Evolutionary conservation across 2,797 vertebrate species (phyloP).

Genomic region (Lacerta agilis): DNA sequence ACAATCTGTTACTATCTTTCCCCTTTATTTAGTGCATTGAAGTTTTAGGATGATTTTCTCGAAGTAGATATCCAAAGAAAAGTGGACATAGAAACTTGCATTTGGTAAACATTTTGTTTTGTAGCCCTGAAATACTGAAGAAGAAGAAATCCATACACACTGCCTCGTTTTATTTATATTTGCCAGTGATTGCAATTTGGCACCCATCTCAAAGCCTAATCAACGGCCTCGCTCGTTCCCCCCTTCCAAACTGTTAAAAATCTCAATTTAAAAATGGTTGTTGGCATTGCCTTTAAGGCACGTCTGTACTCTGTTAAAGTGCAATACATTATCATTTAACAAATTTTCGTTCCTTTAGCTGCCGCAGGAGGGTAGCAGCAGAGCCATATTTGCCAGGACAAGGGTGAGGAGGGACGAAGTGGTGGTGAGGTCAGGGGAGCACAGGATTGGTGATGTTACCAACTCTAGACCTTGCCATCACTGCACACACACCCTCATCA

Average conservation of each 20-base stretch:
- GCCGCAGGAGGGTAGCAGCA: too few species aligned
- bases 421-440: too few species aligned
- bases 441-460: too few species aligned
- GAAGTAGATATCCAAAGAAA: slow-evolving; percentile 9
- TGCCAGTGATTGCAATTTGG: slow-evolving; percentile 8
- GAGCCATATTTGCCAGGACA: too few species aligned
- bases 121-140: neutral
- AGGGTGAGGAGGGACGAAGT: too few species aligned
- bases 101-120: slow-evolving; percentile 10
- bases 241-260: slow-evolving; percentile 26
- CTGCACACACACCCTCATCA: too few species aligned
- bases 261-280: slow-evolving; percentile 6
- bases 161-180: slow-evolving; percentile 38
- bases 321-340: neutral
- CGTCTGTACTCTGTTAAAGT: neutral
- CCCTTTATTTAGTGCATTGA: neutral
- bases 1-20: slow-evolving; percentile 8
- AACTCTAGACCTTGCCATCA: too few species aligned
- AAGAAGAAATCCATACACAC: neutral
- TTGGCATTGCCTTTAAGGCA: neutral
- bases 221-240: neutral
- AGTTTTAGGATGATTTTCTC: neutral
- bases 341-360: neutral
- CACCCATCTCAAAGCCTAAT: slow-evolving; percentile 18
- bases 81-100: neutral